Evolutionary conservation across 2,113 vertebrate genomes (phyloP).

Genomic region (Dipodomys merriami): DNA sequence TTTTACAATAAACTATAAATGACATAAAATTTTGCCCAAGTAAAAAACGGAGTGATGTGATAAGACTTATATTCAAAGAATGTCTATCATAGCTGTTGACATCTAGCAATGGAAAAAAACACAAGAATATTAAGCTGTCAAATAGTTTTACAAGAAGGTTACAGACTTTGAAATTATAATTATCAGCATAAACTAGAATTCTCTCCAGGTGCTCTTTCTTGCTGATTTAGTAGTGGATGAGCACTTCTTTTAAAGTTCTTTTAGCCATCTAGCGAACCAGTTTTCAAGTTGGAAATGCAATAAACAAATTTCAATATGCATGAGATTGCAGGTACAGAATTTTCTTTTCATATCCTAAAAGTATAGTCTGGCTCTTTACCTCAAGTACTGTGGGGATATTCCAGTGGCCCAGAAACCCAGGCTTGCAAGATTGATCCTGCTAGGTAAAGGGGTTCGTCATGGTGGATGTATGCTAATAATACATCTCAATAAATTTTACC

Average conservation of each 20-base stretch:
- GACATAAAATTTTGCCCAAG: slow-evolving; percentile 31
- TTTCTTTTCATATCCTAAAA: slow-evolving; percentile 7
- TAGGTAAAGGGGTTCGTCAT: too few species aligned
- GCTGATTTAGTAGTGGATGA: background rate
- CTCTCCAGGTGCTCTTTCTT: slow-evolving; percentile 14
- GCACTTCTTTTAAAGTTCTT: slow-evolving; percentile 1
- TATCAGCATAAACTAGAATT: slow-evolving; percentile 10
- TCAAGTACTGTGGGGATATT: too few species aligned
- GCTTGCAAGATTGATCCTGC: too few species aligned
- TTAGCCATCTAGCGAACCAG: background rate
- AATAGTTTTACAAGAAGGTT: slow-evolving; percentile 50
- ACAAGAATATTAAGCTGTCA: slow-evolving; percentile 40
- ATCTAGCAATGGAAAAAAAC: slow-evolving; percentile 13
- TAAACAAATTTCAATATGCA: background rate
- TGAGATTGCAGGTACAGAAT: background rate
- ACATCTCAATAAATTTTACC: background rate
- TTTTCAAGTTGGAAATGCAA: slow-evolving; percentile 42
- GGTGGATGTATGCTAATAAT: background rate
- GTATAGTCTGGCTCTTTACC: background rate
- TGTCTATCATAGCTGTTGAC: slow-evolving; percentile 42
- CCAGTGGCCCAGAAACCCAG: too few species aligned
- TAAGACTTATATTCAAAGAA: slow-evolving; percentile 48
- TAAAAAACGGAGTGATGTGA: background rate
- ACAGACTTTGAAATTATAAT: slow-evolving; percentile 41
- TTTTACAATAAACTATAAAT: slow-evolving; percentile 20